These are phyloP conservation scores for Neotoxoptera formosana DNA, from an alignment of 1,140 invertebrate genomes.

Conservation along the genomic window DNA sequence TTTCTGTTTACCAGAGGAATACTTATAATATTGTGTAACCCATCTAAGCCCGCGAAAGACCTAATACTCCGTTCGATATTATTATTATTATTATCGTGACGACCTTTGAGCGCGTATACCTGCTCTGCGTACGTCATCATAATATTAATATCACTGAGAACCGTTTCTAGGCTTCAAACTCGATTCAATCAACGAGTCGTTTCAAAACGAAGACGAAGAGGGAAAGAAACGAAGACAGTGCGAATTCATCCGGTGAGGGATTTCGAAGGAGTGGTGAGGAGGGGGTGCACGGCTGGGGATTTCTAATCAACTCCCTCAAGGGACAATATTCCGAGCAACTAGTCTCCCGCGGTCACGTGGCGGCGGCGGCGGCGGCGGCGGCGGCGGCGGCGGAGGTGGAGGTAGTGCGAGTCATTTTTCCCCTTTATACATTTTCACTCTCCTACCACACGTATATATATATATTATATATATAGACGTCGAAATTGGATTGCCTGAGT, in stretches of 20 bases:
- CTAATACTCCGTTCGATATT: not conserved
- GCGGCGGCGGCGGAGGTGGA: not conserved
- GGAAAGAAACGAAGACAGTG: not conserved
- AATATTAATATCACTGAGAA: no score
- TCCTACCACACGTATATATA: not conserved
- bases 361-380: not conserved
- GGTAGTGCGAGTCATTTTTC: not conserved
- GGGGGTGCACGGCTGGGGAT: not conserved
- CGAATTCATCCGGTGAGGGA: not conserved
- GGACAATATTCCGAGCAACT: conserved; percentile 24
- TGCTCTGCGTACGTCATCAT: no score
- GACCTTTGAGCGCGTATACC: not conserved
- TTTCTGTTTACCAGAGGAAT: no score
- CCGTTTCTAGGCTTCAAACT: not conserved
- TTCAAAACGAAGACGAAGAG: not conserved
- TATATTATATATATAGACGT: not conserved
- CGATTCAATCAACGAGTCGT: conserved; percentile 6
- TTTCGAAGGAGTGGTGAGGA: not conserved
- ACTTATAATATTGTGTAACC: not conserved
- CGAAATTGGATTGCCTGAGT: conserved; percentile 26
- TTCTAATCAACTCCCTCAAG: conserved; percentile 33
- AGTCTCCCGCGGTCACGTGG: conserved; percentile 24
- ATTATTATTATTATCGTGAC: not conserved
- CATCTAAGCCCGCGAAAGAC: no score
- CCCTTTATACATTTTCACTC: not conserved